phyloP scores from a whole-genome alignment of 1,140 invertebrate genomes.

The Leptinotarsa texana region DNA sequence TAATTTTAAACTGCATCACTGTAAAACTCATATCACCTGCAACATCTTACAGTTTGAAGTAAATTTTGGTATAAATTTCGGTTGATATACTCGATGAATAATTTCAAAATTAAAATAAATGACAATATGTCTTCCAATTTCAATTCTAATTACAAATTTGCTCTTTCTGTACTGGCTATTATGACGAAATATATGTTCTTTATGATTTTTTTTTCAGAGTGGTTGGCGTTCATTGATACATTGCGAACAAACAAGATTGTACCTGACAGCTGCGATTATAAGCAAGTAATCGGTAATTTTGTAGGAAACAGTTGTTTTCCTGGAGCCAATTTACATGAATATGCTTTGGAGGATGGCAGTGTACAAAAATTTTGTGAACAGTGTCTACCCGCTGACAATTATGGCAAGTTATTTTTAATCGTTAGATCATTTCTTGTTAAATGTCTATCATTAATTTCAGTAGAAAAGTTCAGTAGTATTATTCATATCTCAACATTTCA shows the following conservation, averaged over 20 bases:
- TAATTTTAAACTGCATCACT: no score
- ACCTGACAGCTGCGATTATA: slow-evolving; percentile 63
- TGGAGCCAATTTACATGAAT: slow-evolving; percentile 57
- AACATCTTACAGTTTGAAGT: no score
- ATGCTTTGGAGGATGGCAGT: slow-evolving; percentile 36
- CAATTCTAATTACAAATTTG: slow-evolving; percentile 48
- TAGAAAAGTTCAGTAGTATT: no score
- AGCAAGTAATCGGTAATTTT: slow-evolving; percentile 60
- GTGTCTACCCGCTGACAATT: slow-evolving; percentile 33
- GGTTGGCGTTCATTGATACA: slow-evolving; percentile 63
- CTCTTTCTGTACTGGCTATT: background rate
- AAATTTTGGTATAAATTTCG: no score
- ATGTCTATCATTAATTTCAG: no score
- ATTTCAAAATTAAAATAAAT: no score
- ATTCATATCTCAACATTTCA: no score
- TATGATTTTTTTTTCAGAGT: slow-evolving; percentile 54
- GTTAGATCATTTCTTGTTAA: no score
- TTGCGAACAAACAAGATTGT: slow-evolving; percentile 49
- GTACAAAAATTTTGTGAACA: slow-evolving; percentile 48
- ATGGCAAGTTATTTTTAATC: no score
- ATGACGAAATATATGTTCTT: background rate
- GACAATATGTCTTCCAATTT: slow-evolving; percentile 22
- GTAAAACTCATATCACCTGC: no score
- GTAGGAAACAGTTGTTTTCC: slow-evolving; percentile 64
- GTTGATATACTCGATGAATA: no score